These are phyloP conservation scores for Spisula subtruncata DNA, from an alignment of 2,888 invertebrate genomes.

Conservation along the genomic window DNA sequence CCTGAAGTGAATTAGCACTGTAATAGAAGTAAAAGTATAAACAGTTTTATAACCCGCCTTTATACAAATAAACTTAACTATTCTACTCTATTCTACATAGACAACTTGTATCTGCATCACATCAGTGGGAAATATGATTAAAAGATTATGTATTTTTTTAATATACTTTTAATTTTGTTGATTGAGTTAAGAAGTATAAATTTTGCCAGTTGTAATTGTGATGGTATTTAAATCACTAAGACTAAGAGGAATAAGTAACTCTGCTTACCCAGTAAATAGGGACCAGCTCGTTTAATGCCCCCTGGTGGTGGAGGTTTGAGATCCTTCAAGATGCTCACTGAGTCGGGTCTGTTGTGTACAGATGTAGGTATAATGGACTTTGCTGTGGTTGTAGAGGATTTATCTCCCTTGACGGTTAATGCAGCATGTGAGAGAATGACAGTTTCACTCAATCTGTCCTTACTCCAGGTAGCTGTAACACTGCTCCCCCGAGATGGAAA, in stretches of 20 bases:
- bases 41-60: too few species aligned
- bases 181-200: too few species aligned
- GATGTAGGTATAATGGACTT: neutral
- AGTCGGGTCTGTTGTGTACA: neutral
- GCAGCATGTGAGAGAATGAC: neutral
- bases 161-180: too few species aligned
- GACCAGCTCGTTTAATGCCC: constrained; percentile 90
- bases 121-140: too few species aligned
- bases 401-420: neutral
- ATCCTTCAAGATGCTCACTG: constrained; percentile 45
- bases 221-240: too few species aligned
- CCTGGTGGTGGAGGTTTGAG: constrained; percentile 64
- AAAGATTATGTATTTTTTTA: too few species aligned
- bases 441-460: neutral
- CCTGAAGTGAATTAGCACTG: too few species aligned
- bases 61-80: too few species aligned
- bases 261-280: constrained; percentile 89
- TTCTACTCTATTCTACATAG: too few species aligned
- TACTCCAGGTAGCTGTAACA: neutral
- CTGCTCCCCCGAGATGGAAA: neutral
- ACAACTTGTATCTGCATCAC: too few species aligned
- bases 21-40: too few species aligned
- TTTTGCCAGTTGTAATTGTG: too few species aligned
- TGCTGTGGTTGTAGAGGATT: neutral
- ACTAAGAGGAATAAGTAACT: neutral